Conservation (phyloP, 53 echinoderm and acorn worm species). For the Paracentrotus lividus region DNA sequence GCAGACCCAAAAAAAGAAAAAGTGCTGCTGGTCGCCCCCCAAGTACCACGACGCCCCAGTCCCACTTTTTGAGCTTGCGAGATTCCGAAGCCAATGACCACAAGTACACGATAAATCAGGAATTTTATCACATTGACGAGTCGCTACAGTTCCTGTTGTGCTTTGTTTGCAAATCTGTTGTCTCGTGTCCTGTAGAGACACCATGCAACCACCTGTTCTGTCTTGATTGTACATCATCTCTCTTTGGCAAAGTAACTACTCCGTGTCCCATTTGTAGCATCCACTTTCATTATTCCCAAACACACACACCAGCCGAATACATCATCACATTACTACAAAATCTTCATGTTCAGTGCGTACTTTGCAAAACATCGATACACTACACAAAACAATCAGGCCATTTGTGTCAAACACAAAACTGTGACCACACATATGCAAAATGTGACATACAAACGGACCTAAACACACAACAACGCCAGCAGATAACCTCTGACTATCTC, state of each 20-base stretch:
- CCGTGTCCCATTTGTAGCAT: neutral
- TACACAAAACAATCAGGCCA: constrained; percentile 22
- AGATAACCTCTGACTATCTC: constrained; percentile 12
- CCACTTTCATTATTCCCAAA: constrained; percentile 17
- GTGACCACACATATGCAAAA: constrained; percentile 37
- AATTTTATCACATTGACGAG: neutral
- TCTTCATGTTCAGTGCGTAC: constrained; percentile 26
- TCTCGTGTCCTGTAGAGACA: neutral
- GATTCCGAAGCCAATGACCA: neutral
- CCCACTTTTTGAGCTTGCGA: neutral
- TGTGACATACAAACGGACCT: neutral
- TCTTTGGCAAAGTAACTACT: neutral
- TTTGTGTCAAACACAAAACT: neutral
- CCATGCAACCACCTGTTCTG: constrained; percentile 25
- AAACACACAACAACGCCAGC: constrained; percentile 8
- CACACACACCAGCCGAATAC: constrained; percentile 26
- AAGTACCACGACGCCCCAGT: neutral
- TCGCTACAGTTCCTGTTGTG: neutral
- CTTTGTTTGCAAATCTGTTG: constrained; percentile 21
- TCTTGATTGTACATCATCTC: neutral
- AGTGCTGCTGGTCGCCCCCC: neutral
- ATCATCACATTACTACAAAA: constrained; percentile 5
- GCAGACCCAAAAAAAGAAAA: constrained; percentile 8
- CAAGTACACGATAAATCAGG: neutral
- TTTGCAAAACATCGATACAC: neutral